A percentile compares a stretch with the other conserved stretches of the same genome.
These are phyloP conservation scores for Lophura swinhoii DNA, from an alignment of 2,797 vertebrate genomes.

Conservation along the genomic window DNA sequence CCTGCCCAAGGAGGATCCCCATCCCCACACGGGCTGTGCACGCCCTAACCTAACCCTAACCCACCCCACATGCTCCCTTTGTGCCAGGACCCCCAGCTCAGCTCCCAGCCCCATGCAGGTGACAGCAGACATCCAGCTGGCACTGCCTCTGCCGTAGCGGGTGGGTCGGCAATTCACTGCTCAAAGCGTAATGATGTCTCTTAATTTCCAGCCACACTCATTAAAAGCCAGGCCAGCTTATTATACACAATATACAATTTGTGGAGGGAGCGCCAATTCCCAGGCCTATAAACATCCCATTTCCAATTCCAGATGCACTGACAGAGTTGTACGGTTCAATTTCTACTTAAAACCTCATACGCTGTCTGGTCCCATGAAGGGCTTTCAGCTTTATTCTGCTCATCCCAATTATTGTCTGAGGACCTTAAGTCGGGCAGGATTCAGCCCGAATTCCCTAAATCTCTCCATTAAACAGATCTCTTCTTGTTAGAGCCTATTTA, in stretches of 20 bases:
- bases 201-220: constrained; percentile 49
- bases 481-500: constrained; percentile 65
- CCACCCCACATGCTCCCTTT: neutral
- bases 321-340: constrained; percentile 60
- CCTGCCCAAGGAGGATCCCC: neutral
- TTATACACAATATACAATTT: constrained; percentile 17
- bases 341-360: constrained; percentile 44
- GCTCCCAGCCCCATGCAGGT: rapidly evolving
- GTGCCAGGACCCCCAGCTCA: rapidly evolving
- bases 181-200: neutral
- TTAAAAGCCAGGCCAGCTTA: constrained; percentile 27
- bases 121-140: neutral
- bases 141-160: rapidly evolving
- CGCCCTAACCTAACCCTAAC: rapidly evolving
- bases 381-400: constrained; percentile 50
- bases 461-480: constrained; percentile 65
- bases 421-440: constrained; percentile 49
- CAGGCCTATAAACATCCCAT: constrained; percentile 55
- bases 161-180: neutral
- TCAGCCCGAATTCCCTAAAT: constrained; percentile 55
- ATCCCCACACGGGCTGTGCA: neutral
- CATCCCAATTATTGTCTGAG: constrained; percentile 61
- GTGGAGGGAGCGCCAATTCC: constrained; percentile 15
- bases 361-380: constrained; percentile 58
- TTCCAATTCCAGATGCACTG: constrained; percentile 42